Base-by-base conservation (phyloP, 2,888 invertebrate genomes). In the Erpobdella octoculata region DNA sequence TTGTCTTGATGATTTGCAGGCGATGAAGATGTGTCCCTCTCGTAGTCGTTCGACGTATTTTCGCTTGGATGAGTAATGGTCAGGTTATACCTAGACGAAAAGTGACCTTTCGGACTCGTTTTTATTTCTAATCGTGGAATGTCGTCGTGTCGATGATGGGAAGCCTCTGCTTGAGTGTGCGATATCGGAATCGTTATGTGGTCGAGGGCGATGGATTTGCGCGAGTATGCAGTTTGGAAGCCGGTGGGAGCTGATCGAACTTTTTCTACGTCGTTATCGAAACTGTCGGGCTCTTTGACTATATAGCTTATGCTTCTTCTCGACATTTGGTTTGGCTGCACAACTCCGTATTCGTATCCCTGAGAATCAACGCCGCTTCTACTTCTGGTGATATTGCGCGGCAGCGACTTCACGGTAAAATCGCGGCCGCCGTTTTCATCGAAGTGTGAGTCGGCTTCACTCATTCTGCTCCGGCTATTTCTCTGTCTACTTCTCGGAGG, bases 41-140 rank as follows among this genome's bases (percentile, higher is more conserved):
- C 53, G 8, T 53, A 21, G 15, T n/a, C n/a, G 21, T 53, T 53
- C 53, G 21, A n/a, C 6, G 21, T 53, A 25, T 6, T 28, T 15
- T 15, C 53, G 53, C 12, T n/a, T 33, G 28, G 62, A 33, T 62
- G 62, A 35, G 31, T 28, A 35, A 62, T 62, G 21, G 62, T 62
- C 62, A 62, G 33, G 62, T 62, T 62, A 35, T 33, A 31, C n/a
- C 33, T n/a, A n/a, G 62, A 62, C 33, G 62, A 62, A 62, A 62
- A 62, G 21, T 35, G 35, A 6, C 9, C 2, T 6, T 35, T 35
- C 4, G n/a, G 33, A 62, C 33, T 62, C n/a, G 35, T n/a, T 33
- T 1, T 33, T 5, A 62, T 35, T 62, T 62, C 33, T n/a, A 33
- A n/a, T 31, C 62, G n/a, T 18, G 31, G 31, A 18, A 62, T 33